These are phyloP conservation scores for Ianthella basta DNA, from an alignment of 37 sponge, comb jelly and placozoan genomes.

Conservation along the genomic window DNA sequence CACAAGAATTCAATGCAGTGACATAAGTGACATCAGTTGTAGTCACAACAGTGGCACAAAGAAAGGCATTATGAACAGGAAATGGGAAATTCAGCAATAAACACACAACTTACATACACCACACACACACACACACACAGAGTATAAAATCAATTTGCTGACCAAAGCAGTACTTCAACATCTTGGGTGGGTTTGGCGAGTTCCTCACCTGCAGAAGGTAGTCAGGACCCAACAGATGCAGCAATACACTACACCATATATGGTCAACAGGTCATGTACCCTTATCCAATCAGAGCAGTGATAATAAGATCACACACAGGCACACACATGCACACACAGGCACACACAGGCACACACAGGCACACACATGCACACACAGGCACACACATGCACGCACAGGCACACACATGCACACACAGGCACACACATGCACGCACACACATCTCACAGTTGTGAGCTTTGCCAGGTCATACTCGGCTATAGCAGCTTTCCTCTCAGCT, in stretches of 20 bases:
- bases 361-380: background rate
- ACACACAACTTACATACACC: no score
- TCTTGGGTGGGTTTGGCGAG: constrained; percentile 23
- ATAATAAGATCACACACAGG: no score
- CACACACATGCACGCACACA: background rate
- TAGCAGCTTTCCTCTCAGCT: background rate
- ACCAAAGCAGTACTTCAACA: constrained; percentile 33
- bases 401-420: background rate
- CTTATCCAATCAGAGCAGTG: no score
- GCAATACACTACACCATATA: background rate
- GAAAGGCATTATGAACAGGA: no score
- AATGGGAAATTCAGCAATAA: no score
- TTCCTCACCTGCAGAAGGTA: background rate
- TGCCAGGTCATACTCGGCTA: constrained; percentile 5
- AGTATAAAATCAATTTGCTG: background rate
- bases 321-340: no score
- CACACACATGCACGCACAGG: background rate
- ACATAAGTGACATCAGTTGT: no score
- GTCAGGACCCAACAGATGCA: background rate
- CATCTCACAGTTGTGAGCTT: constrained; percentile 6
- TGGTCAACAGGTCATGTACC: background rate
- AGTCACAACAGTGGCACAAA: no score
- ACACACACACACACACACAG: no score
- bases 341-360: background rate
- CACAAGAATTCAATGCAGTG: no score